Evolutionary conservation across 2,113 vertebrate species (phyloP).

Genomic region (Triplophysa dalaica): DNA sequence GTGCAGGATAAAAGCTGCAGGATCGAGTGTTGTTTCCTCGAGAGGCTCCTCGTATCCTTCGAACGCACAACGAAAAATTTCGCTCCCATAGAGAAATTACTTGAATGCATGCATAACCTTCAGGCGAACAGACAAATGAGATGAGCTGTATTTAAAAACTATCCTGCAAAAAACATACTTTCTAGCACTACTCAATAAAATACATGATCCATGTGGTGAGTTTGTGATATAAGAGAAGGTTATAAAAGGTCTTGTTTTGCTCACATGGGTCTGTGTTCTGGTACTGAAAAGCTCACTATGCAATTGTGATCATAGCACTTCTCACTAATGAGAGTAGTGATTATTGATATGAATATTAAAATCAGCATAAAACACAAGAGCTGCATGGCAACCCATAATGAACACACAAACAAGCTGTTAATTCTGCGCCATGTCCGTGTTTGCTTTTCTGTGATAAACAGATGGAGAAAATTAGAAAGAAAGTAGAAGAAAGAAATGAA

Average conservation of each 20-base stretch:
- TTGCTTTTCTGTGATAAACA: not conserved
- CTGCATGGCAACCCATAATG: not conserved
- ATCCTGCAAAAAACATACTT: not conserved
- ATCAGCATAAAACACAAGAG: not conserved
- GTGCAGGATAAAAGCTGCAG: not conserved
- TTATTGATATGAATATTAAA: constrained; percentile 10
- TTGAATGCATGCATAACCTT: not conserved
- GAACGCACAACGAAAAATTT: not conserved
- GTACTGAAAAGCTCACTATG: constrained; percentile 22
- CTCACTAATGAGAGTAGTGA: constrained; percentile 21
- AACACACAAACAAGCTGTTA: constrained; percentile 30
- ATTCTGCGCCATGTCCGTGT: not conserved
- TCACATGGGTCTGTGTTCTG: constrained; percentile 12
- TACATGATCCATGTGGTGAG: not conserved
- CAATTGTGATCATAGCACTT: constrained; percentile 17
- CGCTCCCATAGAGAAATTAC: not conserved
- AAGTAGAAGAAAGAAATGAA: no score
- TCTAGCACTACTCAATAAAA: constrained; percentile 3
- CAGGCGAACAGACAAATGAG: not conserved
- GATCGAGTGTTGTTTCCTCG: not conserved
- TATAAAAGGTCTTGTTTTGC: constrained; percentile 22
- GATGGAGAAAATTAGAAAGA: not conserved
- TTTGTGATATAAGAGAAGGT: constrained; percentile 9
- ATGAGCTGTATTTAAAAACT: not conserved
- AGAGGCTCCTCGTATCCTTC: not conserved